phyloP scores from a whole-genome alignment of 2,888 invertebrate genomes.

The Leucania comma region DNA sequence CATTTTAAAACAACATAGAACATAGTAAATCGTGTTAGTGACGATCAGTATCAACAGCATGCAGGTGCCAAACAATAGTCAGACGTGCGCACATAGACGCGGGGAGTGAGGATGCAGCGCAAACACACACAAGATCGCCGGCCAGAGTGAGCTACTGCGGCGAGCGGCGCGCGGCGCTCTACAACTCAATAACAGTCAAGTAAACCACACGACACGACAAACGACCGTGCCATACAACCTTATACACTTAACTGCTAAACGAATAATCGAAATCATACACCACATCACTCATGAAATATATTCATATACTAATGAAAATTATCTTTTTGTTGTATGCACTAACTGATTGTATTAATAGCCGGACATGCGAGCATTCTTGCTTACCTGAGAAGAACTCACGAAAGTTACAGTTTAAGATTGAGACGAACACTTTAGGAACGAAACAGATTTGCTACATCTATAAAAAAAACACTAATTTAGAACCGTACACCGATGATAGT shows the following conservation, averaged over 20 bases:
- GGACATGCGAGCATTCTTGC: slow-evolving; percentile 57
- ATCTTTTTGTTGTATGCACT: slow-evolving; percentile 19
- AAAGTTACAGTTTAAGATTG: slow-evolving; percentile 6
- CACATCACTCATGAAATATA: slow-evolving; percentile 43
- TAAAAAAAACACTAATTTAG: slow-evolving; percentile 23
- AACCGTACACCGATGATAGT: slow-evolving; percentile 41
- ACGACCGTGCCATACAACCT: slow-evolving; percentile 61
- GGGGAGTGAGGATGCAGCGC: slow-evolving; percentile 82
- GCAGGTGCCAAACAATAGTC: slow-evolving; percentile 82
- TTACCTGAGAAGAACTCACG: slow-evolving; percentile 51
- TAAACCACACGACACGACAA: slow-evolving; percentile 65
- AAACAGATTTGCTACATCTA: slow-evolving; percentile 30
- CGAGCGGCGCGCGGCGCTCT: slow-evolving; percentile 73
- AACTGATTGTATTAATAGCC: slow-evolving; percentile 12
- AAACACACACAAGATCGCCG: slow-evolving; percentile 89
- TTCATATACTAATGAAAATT: slow-evolving; percentile 28
- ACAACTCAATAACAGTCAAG: slow-evolving; percentile 83
- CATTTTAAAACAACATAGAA: slow-evolving; percentile 20
- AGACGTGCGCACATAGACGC: slow-evolving; percentile 77
- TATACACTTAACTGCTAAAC: slow-evolving; percentile 43
- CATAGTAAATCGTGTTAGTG: slow-evolving; percentile 60
- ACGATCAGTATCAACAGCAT: slow-evolving; percentile 65
- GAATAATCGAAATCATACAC: slow-evolving; percentile 41
- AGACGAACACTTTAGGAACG: slow-evolving; percentile 17
- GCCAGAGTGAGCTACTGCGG: slow-evolving; percentile 87